Conservation (phyloP, 2,797 vertebrate genomes). For the Pseudopleuronectes americanus region DNA sequence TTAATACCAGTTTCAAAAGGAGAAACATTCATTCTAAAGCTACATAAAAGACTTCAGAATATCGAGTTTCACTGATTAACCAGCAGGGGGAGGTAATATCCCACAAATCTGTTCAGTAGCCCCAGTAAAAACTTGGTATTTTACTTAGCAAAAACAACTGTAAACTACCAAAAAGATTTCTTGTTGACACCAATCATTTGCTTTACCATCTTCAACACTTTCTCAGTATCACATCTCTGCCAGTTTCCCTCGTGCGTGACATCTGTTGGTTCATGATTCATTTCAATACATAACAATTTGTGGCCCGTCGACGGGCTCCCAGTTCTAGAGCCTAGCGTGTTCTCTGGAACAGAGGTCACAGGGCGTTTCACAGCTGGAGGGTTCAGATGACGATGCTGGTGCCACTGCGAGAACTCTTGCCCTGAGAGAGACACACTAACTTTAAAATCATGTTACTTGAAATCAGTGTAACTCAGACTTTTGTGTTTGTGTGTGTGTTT, state of each 20-base stretch:
- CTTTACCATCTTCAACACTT: background rate
- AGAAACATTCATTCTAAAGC: conserved; percentile 1
- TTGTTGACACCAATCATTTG: background rate
- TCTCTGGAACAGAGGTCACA: conserved; percentile 52
- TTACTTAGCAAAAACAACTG: background rate
- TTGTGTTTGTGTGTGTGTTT: conserved; percentile 13
- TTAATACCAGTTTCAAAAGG: background rate
- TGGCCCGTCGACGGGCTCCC: conserved; percentile 18
- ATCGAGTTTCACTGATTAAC: conserved; percentile 20
- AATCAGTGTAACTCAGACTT: background rate
- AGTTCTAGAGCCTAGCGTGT: conserved; percentile 32
- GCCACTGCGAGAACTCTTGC: conserved; percentile 90
- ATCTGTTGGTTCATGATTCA: background rate
- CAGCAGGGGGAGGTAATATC: conserved; percentile 20
- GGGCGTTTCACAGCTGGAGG: conserved; percentile 50
- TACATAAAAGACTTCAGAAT: background rate
- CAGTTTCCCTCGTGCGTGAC: background rate
- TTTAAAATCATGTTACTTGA: conserved; percentile 61
- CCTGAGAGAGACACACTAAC: conserved; percentile 82
- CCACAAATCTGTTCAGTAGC: background rate
- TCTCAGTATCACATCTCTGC: background rate
- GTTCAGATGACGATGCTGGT: conserved; percentile 89
- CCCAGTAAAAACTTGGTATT: background rate
- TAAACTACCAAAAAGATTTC: background rate
- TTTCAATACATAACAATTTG: background rate